Evolutionary conservation across 1,140 invertebrate species (phyloP), one percentile per base, ranked within the genome.

Genomic region (Nylanderia fulva): DNA sequence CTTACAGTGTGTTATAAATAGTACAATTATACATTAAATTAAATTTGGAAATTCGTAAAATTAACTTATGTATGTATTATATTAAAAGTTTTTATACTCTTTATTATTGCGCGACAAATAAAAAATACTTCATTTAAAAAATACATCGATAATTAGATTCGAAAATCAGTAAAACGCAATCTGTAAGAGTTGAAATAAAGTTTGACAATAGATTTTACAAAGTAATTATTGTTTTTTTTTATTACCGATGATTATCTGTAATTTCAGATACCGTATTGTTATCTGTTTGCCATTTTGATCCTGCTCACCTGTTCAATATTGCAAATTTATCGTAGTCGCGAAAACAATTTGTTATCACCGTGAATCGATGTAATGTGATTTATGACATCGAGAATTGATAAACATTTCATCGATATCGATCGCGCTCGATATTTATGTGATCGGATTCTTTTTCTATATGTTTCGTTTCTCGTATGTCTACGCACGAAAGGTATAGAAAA

Each of bases 271-370:
- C 21, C 24, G n/a, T 4, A 18, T 36, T 45, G 9, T 82, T 72
- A 71, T 80, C 45, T 66, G 33, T 15, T 24, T 21, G 11, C 2
- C 15, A 2, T 24, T 72, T 13, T 0, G 18, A 24, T 58, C n/a
- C 8, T 27, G 18, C 7, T 6, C 36, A 71, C 24, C 24, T 71
- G 36, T 27, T 24, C 15, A 69, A 71, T 45, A 33, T 24, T n/a
- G 11, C 15, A 33, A 7, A 48, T 64, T 64, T 64, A 77, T 64
- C 24, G 0, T 13, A 15, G 1, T 21, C 1, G 13, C 3, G 7
- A 76, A 84, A 84, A 84, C 33, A 77, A 84, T 18, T 76, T 1
- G 24, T 3, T 82, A 82, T 82, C 54, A 45, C 24, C 36, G 24
- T 48, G 36, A 45, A 60, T 84, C n/a, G 18, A n/a, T 52, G 13